Evolutionary conservation across 1,140 invertebrate species (phyloP), one percentile per base, ranked within the genome.

Genomic region (Heterodera schachtii): DNA sequence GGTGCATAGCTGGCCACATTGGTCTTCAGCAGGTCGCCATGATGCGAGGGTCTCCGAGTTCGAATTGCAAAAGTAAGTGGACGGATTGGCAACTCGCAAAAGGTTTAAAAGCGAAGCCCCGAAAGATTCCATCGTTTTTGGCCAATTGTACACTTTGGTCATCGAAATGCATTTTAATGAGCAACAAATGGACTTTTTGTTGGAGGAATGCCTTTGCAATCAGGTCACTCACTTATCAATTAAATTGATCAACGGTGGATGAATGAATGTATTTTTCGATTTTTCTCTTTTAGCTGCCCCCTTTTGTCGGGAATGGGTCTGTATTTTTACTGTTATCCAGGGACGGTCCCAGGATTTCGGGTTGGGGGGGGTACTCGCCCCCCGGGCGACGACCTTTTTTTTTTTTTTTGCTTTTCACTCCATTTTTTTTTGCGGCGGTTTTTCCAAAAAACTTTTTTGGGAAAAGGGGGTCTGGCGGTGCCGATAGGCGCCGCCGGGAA

Each of bases 231-330:
- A 52, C 49, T 52, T 6, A 52, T 52, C 49, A 31, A 60, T 60
- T 60, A 13, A 60, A 60, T 52, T 52, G 49, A 52, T 52, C 49
- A 52, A 0, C 11, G 6, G 49, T 8, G 6, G 6, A 52, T 52
- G 16, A 60, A 60, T 60, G 57, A 11, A 52, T 16, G 13, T 60
- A 2, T 5, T 19, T 13, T 60, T 60, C 57, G 19, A 60, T 19
- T 16, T 4, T 19, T 16, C 16, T 13, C 57, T 60, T 60, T 52
- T 19, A 60, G 57, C 13, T 60, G 57, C 16, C 57, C 19, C 69
- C 69, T n/a, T 71, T 71, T 71, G 19, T 71, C 69, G 31, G 44
- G 19, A 71, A 46, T 46, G 69, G 69, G 69, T 71, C 44, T 46
- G 69, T 43, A 11, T 52, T 52, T 52, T 52, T 52, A 11, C 49